Conservation (phyloP, 2,888 invertebrate species). For the Cheilosia impressa region DNA sequence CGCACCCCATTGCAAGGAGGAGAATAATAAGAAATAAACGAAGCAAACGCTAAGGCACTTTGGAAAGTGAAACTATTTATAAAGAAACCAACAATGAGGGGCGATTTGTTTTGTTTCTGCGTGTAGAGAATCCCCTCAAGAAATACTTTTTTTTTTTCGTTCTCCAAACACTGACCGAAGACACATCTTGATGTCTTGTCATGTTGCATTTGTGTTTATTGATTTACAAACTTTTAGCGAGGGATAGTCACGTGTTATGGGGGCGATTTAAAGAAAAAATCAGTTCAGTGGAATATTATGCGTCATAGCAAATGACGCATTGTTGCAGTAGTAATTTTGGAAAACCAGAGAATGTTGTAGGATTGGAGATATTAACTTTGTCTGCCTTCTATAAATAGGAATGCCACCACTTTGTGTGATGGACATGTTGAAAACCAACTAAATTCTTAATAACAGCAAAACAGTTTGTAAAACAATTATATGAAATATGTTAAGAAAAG, state of each 20-base stretch:
- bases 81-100: background rate
- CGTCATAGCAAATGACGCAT: background rate
- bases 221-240: slow-evolving; percentile 13
- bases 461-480: too few species aligned
- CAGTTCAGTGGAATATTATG: slow-evolving; percentile 23
- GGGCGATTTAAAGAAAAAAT: background rate
- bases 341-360: background rate
- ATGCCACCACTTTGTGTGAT: background rate
- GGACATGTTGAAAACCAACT: background rate
- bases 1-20: background rate
- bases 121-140: background rate
- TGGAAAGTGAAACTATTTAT: slow-evolving; percentile 53
- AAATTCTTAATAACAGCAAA: background rate
- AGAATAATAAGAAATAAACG: slow-evolving; percentile 13
- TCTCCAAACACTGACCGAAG: too few species aligned
- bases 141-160: too few species aligned
- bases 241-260: background rate
- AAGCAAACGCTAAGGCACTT: background rate
- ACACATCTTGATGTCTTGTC: background rate
- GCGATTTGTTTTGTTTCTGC: slow-evolving; percentile 7
- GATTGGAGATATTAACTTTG: background rate
- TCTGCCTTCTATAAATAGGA: background rate
- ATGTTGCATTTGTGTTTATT: slow-evolving; percentile 22
- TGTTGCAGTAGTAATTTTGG: background rate
- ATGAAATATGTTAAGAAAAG: background rate